A percentile compares a stretch with the other conserved stretches of the same genome.
These are phyloP conservation scores for Oophaga sylvatica DNA, from an alignment of 2,797 vertebrate genomes.

Conservation along the genomic window DNA sequence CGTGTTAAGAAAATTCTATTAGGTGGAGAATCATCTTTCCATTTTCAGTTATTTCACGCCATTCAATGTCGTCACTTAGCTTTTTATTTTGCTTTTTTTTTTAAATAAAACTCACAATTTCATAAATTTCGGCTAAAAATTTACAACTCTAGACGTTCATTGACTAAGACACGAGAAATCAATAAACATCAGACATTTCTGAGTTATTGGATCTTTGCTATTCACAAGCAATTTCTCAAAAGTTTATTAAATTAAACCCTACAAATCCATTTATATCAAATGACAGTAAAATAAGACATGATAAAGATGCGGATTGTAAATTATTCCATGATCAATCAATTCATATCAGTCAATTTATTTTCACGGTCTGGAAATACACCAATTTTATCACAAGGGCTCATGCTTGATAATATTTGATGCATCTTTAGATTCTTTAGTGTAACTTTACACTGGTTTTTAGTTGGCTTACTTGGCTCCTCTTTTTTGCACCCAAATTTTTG, in stretches of 20 bases:
- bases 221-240: background rate
- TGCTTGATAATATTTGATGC: too few relatives aligned
- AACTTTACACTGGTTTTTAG: too few relatives aligned
- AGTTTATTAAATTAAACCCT: slow-evolving; percentile 3
- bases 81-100: background rate
- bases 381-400: too few relatives aligned
- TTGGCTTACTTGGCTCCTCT: too few relatives aligned
- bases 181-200: background rate
- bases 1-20: background rate
- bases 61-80: background rate
- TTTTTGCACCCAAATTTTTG: too few relatives aligned
- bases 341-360: background rate
- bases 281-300: background rate
- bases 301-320: background rate
- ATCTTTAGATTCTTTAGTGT: too few relatives aligned
- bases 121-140: background rate
- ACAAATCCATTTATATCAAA: slow-evolving; percentile 4
- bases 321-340: background rate
- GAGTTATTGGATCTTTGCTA: background rate
- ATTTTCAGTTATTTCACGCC: background rate
- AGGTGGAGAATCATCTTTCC: background rate
- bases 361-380: too few relatives aligned
- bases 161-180: slow-evolving; percentile 5
- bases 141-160: background rate
- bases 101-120: background rate